Conservation (phyloP, 2,797 vertebrate species). For the Choloepus didactylus region DNA sequence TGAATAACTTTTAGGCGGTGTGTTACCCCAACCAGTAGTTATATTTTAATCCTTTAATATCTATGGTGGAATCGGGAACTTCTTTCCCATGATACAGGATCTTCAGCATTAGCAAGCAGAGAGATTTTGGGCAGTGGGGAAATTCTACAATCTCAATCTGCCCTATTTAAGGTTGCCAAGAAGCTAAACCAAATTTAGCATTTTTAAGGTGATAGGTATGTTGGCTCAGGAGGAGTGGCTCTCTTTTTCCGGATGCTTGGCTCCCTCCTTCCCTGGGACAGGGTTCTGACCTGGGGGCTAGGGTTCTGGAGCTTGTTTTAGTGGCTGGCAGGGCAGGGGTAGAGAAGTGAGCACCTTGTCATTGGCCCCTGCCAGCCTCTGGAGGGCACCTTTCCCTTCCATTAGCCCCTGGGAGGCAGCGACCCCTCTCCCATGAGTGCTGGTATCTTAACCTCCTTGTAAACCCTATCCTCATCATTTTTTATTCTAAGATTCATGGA, state of each 20-base stretch:
- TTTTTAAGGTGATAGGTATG: conserved; percentile 43
- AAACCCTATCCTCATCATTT: conserved; percentile 28
- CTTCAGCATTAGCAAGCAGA: conserved; percentile 6
- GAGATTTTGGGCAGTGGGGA: conserved; percentile 38
- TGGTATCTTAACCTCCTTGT: conserved; percentile 9
- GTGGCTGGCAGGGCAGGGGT: neutral
- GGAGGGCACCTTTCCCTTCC: neutral
- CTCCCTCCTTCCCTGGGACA: neutral
- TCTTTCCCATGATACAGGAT: neutral
- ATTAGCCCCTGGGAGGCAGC: neutral
- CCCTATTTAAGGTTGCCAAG: conserved; percentile 3
- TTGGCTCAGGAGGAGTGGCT: neutral
- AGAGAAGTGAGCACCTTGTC: neutral
- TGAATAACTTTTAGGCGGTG: conserved; percentile 22
- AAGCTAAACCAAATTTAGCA: neutral
- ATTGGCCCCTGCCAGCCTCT: neutral
- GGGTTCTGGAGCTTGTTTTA: conserved; percentile 5
- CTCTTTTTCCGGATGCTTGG: neutral
- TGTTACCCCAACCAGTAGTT: conserved; percentile 9
- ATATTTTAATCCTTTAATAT: conserved; percentile 50
- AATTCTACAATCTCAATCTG: neutral
- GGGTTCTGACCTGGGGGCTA: neutral
- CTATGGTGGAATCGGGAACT: conserved; percentile 29
- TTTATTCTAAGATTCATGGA: conserved; percentile 15
- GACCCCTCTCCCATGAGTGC: neutral